A percentile compares a stretch with the other conserved stretches of the same genome.
Evolutionary conservation across 1,140 invertebrate species (phyloP).

Genomic region (Ips typographus): DNA sequence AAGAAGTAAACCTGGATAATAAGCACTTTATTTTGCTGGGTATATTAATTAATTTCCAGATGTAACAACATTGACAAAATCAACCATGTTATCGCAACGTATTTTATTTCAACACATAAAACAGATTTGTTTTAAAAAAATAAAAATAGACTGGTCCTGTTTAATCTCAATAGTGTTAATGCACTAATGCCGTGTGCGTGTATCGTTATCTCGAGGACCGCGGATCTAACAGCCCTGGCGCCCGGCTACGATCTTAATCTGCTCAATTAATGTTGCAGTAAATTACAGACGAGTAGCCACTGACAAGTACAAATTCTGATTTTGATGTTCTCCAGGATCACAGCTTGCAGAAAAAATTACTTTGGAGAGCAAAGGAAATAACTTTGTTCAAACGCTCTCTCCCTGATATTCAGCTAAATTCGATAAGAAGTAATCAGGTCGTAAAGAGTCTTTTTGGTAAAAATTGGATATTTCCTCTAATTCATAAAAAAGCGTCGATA

Average conservation of each 20-base stretch:
- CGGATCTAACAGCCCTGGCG: conserved; percentile 18
- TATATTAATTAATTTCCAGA: too few relatives aligned
- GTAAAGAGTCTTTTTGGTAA: not conserved
- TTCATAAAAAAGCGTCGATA: conserved; percentile 37
- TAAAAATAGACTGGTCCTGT: conserved; percentile 3
- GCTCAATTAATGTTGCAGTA: conserved; percentile 18
- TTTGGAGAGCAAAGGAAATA: too few relatives aligned
- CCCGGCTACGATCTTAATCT: conserved; percentile 19
- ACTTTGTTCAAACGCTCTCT: too few relatives aligned
- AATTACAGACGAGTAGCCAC: conserved; percentile 15
- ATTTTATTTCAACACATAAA: too few relatives aligned
- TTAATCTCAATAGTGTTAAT: conserved; percentile 24
- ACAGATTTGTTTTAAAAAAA: not conserved
- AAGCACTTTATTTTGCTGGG: too few relatives aligned
- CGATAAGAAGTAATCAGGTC: too few relatives aligned
- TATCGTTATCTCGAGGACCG: conserved; percentile 19
- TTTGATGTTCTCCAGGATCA: too few relatives aligned
- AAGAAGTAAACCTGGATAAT: too few relatives aligned
- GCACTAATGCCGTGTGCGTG: conserved; percentile 17
- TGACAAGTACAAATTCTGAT: not conserved
- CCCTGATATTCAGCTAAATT: too few relatives aligned
- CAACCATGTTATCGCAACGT: not conserved
- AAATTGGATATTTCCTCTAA: conserved; percentile 42
- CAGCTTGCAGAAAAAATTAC: too few relatives aligned
- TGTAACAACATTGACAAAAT: too few relatives aligned